A percentile compares a stretch with the other conserved stretches of the same genome.
Evolutionary conservation across 2,888 invertebrate genomes (phyloP).

Genomic region (Uloborus plumipes): DNA sequence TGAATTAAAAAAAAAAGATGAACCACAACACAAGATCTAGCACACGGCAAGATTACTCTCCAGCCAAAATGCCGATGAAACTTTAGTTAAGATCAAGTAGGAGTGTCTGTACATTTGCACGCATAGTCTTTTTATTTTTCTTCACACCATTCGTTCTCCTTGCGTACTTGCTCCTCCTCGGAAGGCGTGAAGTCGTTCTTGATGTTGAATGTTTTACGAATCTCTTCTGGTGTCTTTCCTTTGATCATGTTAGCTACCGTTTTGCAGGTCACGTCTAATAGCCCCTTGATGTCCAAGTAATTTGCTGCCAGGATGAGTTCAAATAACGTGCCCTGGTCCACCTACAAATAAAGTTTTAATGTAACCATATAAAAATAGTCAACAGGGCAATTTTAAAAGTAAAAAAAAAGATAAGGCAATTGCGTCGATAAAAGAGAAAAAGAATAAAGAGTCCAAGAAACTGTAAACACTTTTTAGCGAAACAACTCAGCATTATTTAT

Average conservation of each 20-base stretch:
- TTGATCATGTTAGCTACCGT: slow-evolving; percentile 98
- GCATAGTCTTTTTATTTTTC: slow-evolving; percentile 78
- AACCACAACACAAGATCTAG: no score
- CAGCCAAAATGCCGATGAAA: no score
- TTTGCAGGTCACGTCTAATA: slow-evolving; percentile 97
- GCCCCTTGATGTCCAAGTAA: slow-evolving; percentile 93
- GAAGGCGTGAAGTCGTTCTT: slow-evolving; percentile 92
- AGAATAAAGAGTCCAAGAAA: no score
- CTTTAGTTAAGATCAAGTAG: slow-evolving; percentile 1
- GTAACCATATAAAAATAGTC: no score
- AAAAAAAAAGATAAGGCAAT: no score
- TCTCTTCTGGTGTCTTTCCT: slow-evolving; percentile 97
- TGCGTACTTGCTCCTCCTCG: slow-evolving; percentile 94
- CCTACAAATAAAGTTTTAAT: slow-evolving; percentile 76
- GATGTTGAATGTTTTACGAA: slow-evolving; percentile 95
- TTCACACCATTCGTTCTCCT: slow-evolving; percentile 95
- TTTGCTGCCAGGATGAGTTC: slow-evolving; percentile 97
- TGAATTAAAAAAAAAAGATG: no score
- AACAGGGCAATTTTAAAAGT: no score
- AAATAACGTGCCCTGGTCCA: slow-evolving; percentile 96
- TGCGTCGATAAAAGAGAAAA: no score
- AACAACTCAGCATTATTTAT: no score
- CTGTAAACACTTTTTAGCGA: no score
- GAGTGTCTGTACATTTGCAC: background rate
- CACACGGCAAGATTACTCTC: no score